A percentile compares a stretch with the other conserved stretches of the same genome.
These are phyloP conservation scores for Drosophila burlai DNA, from an alignment of 1,140 invertebrate species.

Conservation along the genomic window DNA sequence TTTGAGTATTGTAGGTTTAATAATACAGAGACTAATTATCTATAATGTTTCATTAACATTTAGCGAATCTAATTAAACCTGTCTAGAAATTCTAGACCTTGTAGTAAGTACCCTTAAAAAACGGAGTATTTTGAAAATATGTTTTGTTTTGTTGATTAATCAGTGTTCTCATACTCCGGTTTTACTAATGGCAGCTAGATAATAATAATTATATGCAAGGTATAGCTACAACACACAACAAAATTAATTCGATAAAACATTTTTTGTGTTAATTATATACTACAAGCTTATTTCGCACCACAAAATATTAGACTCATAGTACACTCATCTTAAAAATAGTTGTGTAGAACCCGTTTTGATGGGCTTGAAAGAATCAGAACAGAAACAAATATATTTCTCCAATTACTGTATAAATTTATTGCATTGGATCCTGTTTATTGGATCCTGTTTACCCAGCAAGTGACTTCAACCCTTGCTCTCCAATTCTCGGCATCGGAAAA, in stretches of 20 bases:
- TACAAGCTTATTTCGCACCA: neutral
- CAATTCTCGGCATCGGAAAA: conserved; percentile 5
- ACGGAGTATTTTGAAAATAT: neutral
- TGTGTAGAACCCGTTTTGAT: neutral
- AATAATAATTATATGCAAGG: neutral
- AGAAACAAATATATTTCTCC: neutral
- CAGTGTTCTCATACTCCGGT: neutral
- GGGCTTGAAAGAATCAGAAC: neutral
- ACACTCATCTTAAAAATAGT: neutral
- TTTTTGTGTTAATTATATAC: neutral
- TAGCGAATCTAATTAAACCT: neutral
- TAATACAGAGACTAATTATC: no score
- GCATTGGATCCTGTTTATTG: no score
- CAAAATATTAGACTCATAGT: neutral
- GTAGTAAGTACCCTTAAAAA: neutral
- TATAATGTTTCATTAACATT: neutral
- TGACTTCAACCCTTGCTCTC: conserved; percentile 17
- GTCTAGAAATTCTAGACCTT: neutral
- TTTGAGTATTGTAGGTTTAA: neutral
- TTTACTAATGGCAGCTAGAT: neutral
- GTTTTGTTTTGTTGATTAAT: neutral
- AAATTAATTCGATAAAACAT: neutral
- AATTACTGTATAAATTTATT: conserved; percentile 3
- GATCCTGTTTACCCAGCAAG: conserved; percentile 12
- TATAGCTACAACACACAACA: neutral